phyloP scores from a whole-genome alignment of 1,140 invertebrate genomes.

The Nasonia vitripennis region DNA sequence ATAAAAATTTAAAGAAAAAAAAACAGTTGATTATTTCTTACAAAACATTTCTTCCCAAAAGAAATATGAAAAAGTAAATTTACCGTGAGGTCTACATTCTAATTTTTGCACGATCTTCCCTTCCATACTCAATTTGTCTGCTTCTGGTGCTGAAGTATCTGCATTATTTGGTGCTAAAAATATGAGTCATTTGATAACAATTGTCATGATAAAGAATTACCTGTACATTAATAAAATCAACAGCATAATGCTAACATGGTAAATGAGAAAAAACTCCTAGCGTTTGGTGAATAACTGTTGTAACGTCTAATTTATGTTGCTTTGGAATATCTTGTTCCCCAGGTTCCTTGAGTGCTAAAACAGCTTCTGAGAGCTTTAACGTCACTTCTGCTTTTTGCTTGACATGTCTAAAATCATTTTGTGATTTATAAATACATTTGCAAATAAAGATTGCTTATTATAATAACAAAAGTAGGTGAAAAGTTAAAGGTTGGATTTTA shows the following conservation, averaged over 20 bases:
- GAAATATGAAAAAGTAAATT: slow-evolving; percentile 5
- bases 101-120: slow-evolving; percentile 95
- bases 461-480: neutral
- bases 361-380: slow-evolving; percentile 81
- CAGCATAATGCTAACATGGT: slow-evolving; percentile 76
- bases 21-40: slow-evolving; percentile 3
- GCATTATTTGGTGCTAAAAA: slow-evolving; percentile 75
- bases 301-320: slow-evolving; percentile 92
- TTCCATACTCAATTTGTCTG: slow-evolving; percentile 91
- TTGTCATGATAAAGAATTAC: too few species aligned
- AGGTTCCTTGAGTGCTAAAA: slow-evolving; percentile 82
- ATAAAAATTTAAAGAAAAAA: slow-evolving; percentile 46
- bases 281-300: slow-evolving; percentile 90
- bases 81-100: slow-evolving; percentile 92
- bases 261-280: slow-evolving; percentile 92
- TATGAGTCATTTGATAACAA: slow-evolving; percentile 34
- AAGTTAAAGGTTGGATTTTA: too few species aligned
- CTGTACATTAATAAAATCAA: neutral
- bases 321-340: slow-evolving; percentile 87
- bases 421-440: slow-evolving; percentile 23
- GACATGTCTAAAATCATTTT: slow-evolving; percentile 68
- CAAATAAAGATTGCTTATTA: slow-evolving; percentile 3
- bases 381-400: slow-evolving; percentile 85
- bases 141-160: slow-evolving; percentile 82
- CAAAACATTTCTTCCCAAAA: neutral